A percentile compares a stretch with the other conserved stretches of the same genome.
These are phyloP conservation scores for Colletes latitarsis DNA, from an alignment of 1,140 invertebrate genomes.

Conservation along the genomic window DNA sequence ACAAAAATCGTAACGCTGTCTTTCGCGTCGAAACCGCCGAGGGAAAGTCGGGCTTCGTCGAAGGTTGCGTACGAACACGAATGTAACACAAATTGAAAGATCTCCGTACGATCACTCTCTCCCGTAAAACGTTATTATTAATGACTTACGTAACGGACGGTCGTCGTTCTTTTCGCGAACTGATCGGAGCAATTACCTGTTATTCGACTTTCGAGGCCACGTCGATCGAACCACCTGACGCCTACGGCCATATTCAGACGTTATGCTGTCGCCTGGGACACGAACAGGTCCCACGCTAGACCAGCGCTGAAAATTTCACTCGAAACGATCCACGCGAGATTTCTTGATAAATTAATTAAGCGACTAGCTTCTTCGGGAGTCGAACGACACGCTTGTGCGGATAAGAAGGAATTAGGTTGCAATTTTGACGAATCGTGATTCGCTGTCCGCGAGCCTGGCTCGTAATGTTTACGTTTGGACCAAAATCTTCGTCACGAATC, in stretches of 20 bases:
- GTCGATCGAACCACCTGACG: not conserved
- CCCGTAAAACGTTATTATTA: not conserved
- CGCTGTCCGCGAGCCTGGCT: too few species aligned
- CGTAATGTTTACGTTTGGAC: too few species aligned
- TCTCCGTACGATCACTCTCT: conserved; percentile 7
- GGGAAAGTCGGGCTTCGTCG: conserved; percentile 32
- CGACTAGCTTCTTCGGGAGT: too few species aligned
- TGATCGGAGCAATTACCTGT: conserved; percentile 39
- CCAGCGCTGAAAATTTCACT: too few species aligned
- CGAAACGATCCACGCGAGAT: not conserved
- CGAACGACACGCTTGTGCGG: too few species aligned
- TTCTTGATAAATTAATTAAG: too few species aligned
- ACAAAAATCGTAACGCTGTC: not conserved
- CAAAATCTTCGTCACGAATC: too few species aligned
- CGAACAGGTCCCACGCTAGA: too few species aligned
- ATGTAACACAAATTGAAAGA: not conserved
- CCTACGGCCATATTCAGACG: too few species aligned
- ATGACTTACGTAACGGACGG: conserved; percentile 26
- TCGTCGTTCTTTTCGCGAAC: conserved; percentile 5
- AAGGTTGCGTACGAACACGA: conserved; percentile 20
- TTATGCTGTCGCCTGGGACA: too few species aligned
- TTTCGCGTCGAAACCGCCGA: not conserved
- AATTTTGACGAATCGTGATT: too few species aligned
- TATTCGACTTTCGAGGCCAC: conserved; percentile 30
- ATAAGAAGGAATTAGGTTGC: too few species aligned